Percentiles rank a stretch among this genome's conserved stretches.
phyloP scores from a whole-genome alignment of 2,113 vertebrate species.

The Rutilus rutilus region DNA sequence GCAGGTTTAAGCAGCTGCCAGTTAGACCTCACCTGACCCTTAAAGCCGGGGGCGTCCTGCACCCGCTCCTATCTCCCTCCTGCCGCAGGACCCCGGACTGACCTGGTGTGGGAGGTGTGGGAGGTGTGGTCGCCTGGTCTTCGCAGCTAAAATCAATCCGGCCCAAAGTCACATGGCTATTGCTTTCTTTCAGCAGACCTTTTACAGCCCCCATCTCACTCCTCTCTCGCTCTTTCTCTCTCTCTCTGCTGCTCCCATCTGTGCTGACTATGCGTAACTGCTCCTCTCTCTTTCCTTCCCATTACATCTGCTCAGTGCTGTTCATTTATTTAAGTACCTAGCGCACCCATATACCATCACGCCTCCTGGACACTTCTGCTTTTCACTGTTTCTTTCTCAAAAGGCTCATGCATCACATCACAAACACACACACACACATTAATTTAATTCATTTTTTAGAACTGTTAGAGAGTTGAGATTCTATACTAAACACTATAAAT shows the following conservation, averaged over 20 bases:
- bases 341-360: slow-evolving; percentile 22
- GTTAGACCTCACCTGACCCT: slow-evolving; percentile 45
- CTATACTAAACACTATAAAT: not conserved
- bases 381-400: slow-evolving; percentile 26
- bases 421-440: too few relatives aligned
- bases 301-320: slow-evolving; percentile 53
- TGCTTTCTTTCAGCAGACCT: not conserved
- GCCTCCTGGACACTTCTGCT: slow-evolving; percentile 11
- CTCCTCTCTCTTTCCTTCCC: slow-evolving; percentile 46
- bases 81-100: slow-evolving; percentile 32
- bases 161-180: slow-evolving; percentile 40
- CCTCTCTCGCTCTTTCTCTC: not conserved
- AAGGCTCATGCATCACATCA: slow-evolving; percentile 14
- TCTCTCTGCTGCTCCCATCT: slow-evolving; percentile 45
- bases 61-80: slow-evolving; percentile 16
- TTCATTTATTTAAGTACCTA: slow-evolving; percentile 48
- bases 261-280: slow-evolving; percentile 56
- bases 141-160: slow-evolving; percentile 51
- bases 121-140: slow-evolving; percentile 46
- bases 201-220: not conserved
- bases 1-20: slow-evolving; percentile 35
- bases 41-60: slow-evolving; percentile 5
- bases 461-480: too few relatives aligned
- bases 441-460: too few relatives aligned
- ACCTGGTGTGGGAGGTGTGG: slow-evolving; percentile 52